Conservation (phyloP, 1,140 invertebrate species). For the Apocrypta bakeri region DNA sequence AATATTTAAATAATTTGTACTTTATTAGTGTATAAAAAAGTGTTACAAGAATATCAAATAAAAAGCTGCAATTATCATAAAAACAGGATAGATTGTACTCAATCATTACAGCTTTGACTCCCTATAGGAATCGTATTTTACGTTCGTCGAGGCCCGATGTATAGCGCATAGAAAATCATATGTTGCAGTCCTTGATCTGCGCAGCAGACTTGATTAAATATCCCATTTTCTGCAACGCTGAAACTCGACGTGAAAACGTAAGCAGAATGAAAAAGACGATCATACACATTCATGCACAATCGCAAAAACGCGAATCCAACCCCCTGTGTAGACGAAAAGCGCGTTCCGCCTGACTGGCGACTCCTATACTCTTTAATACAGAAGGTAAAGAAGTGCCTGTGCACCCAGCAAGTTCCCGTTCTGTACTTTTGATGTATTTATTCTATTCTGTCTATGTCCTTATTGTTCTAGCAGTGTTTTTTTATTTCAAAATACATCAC, state of each 20-base stretch:
- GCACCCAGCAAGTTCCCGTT: not conserved
- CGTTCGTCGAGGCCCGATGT: not conserved
- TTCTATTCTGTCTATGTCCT: not conserved
- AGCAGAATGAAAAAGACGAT: conserved; percentile 21
- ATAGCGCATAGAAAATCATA: not conserved
- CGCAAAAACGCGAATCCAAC: conserved; percentile 14
- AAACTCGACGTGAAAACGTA: conserved; percentile 6
- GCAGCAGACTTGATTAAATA: conserved; percentile 29
- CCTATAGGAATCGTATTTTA: not conserved
- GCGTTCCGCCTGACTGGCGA: conserved; percentile 32
- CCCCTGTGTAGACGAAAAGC: not conserved
- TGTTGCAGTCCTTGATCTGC: too few species aligned
- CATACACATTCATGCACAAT: not conserved
- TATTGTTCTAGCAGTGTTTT: not conserved
- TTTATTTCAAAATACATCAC: not conserved
- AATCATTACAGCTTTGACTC: not conserved
- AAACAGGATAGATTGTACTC: not conserved
- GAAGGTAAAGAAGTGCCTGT: not conserved
- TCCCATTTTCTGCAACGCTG: conserved; percentile 13
- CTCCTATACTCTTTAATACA: not conserved
- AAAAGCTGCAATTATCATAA: not conserved
- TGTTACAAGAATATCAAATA: not conserved
- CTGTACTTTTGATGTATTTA: not conserved
- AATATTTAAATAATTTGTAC: not conserved
- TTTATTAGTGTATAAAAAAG: too few species aligned